phyloP scores from a whole-genome alignment of 2,113 vertebrate genomes.

The Trochalopteron elliotii region DNA sequence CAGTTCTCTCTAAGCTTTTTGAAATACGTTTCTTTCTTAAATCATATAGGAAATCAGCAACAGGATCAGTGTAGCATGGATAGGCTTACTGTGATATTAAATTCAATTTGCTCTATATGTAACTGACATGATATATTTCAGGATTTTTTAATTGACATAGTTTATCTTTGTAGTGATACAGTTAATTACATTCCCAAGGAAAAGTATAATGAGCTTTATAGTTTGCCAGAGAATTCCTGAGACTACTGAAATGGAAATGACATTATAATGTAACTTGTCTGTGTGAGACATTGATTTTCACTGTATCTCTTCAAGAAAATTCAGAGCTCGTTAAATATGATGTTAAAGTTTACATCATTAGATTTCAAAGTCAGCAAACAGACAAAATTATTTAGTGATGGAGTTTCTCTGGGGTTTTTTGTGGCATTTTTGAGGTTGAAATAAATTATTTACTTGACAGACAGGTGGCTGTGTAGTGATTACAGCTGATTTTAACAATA shows the following conservation, averaged over 20 bases:
- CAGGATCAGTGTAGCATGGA: not conserved
- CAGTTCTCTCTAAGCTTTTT: not conserved
- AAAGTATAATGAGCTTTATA: not conserved
- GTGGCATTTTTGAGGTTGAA: not conserved
- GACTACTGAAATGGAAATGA: not conserved
- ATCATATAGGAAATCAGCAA: not conserved
- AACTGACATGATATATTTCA: not conserved
- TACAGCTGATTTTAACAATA: conserved; percentile 35
- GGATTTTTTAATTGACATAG: not conserved
- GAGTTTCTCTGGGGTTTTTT: not conserved
- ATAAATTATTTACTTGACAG: conserved; percentile 21
- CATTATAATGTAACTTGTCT: not conserved
- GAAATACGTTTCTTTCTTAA: not conserved
- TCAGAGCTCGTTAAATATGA: not conserved
- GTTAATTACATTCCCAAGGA: not conserved
- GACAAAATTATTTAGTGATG: not conserved
- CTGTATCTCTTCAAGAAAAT: not conserved
- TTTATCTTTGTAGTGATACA: not conserved
- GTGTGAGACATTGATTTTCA: not conserved
- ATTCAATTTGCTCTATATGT: not conserved
- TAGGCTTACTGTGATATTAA: not conserved
- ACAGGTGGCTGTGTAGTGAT: conserved; percentile 22
- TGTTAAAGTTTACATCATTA: not conserved
- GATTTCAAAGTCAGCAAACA: conserved; percentile 17
- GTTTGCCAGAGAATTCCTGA: not conserved